Evolutionary conservation across 2,113 vertebrate genomes (phyloP).

Genomic region (Thinocorus orbignyianus): DNA sequence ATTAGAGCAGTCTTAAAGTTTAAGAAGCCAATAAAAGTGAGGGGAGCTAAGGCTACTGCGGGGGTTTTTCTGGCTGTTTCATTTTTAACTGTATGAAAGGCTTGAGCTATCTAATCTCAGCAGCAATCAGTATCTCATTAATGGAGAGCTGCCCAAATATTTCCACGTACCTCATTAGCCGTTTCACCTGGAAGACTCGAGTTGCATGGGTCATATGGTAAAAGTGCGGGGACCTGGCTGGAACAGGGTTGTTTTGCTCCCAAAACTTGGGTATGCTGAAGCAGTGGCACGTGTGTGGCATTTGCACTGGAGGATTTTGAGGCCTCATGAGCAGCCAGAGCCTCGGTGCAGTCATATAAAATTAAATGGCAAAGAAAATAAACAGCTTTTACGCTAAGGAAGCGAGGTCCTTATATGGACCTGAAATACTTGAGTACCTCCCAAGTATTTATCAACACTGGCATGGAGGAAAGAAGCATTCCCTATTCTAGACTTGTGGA

Average conservation of each 20-base stretch:
- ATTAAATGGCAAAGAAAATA: conserved; percentile 44
- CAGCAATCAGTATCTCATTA: not conserved
- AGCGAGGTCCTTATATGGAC: conserved; percentile 11
- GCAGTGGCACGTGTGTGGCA: not conserved
- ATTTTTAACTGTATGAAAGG: not conserved
- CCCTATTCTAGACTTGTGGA: conserved; percentile 19
- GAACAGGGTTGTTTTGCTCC: not conserved
- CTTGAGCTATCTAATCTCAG: not conserved
- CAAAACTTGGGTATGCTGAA: not conserved
- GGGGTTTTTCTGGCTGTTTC: not conserved
- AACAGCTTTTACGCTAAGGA: conserved; percentile 40
- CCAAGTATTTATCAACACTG: conserved; percentile 28
- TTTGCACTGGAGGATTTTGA: not conserved
- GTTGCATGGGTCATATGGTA: not conserved
- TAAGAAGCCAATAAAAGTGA: conserved; percentile 4
- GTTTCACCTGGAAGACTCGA: not conserved
- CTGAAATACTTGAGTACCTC: conserved; percentile 26
- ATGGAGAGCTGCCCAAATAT: not conserved
- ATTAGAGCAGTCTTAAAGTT: conserved; percentile 1
- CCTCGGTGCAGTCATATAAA: not conserved
- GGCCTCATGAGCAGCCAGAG: not conserved
- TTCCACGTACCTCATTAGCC: not conserved
- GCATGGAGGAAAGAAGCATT: not conserved
- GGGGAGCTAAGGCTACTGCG: not conserved
- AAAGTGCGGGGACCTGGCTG: not conserved